Evolutionary conservation across 2,797 vertebrate species (phyloP).

Genomic region (Xiphorhynchus erythropygius): DNA sequence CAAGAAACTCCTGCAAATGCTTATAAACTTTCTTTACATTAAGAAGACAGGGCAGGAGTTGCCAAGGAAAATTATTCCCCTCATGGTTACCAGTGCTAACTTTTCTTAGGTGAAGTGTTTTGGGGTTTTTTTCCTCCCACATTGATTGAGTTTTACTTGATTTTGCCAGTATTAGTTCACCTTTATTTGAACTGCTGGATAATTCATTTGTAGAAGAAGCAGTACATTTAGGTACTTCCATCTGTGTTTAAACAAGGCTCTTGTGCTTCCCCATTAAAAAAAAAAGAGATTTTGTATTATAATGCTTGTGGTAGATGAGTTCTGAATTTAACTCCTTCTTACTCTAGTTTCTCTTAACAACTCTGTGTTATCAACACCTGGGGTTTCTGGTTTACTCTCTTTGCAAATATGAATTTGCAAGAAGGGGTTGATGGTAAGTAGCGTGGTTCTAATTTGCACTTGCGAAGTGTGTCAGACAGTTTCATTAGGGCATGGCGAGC

Average conservation of each 20-base stretch:
- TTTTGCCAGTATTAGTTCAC: conserved; percentile 55
- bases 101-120: not conserved
- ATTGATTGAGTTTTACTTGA: conserved; percentile 32
- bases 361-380: conserved; percentile 55
- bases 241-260: conserved; percentile 56
- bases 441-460: conserved; percentile 56
- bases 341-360: conserved; percentile 55
- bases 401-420: conserved; percentile 67
- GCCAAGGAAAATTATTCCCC: not conserved
- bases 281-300: conserved; percentile 28
- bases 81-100: not conserved
- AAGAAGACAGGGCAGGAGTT: not conserved
- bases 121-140: not conserved
- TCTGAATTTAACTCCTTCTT: conserved; percentile 67
- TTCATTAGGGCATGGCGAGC: conserved; percentile 10
- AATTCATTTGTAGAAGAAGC: conserved; percentile 66
- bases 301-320: conserved; percentile 53
- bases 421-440: conserved; percentile 65
- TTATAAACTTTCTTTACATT: not conserved
- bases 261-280: conserved; percentile 48
- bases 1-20: not conserved
- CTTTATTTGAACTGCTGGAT: conserved; percentile 58
- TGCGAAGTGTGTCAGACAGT: conserved; percentile 54
- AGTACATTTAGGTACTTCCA: conserved; percentile 69
- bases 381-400: conserved; percentile 69